Evolutionary conservation across 2,888 invertebrate species (phyloP).

Genomic region (Monochamus alternatus): DNA sequence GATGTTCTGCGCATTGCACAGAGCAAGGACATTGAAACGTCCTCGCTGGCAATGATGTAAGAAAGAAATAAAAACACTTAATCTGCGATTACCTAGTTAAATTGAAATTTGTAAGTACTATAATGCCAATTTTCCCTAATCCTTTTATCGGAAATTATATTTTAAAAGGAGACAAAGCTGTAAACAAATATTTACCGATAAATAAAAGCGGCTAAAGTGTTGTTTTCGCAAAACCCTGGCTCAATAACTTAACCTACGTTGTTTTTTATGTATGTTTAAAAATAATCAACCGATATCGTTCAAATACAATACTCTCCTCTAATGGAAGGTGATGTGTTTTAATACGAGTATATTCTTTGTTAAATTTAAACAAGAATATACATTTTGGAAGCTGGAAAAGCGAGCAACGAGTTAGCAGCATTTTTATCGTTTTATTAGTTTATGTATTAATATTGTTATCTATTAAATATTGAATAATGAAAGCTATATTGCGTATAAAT

Average conservation of each 20-base stretch:
- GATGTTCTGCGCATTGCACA: no score
- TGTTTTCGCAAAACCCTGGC: neutral
- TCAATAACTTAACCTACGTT: neutral
- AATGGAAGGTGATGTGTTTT: no score
- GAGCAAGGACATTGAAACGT: no score
- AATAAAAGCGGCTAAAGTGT: neutral
- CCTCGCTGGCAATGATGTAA: no score
- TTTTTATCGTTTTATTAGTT: conserved; percentile 3
- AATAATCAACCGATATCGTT: neutral
- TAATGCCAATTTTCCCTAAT: neutral
- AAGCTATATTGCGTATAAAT: conserved; percentile 12
- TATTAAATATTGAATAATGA: conserved; percentile 18
- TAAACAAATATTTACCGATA: neutral
- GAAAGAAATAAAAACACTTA: neutral
- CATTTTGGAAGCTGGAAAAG: no score
- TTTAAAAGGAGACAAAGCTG: neutral
- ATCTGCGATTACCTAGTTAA: neutral
- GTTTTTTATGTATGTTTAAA: neutral
- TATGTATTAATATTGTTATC: conserved; percentile 17
- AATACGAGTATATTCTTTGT: neutral
- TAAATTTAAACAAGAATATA: neutral
- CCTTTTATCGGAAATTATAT: neutral
- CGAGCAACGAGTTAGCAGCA: neutral
- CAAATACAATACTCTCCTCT: no score
- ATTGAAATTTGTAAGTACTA: neutral